phyloP scores from a whole-genome alignment of 2,113 vertebrate species.

The Indri indri region DNA sequence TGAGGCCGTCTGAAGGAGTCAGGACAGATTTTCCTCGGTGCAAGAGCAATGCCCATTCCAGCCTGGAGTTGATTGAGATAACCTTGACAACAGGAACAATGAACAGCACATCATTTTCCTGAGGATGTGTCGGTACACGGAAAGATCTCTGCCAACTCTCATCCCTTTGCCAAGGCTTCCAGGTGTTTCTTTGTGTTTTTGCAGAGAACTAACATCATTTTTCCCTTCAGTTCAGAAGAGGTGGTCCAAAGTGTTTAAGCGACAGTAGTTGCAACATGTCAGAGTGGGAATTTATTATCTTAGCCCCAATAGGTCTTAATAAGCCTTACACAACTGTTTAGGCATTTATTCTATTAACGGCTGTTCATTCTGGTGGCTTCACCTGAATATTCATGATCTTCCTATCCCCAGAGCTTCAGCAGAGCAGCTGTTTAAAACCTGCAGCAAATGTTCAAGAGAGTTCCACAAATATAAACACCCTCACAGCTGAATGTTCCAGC shows the following conservation, averaged over 20 bases:
- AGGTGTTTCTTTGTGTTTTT: slow-evolving; percentile 89
- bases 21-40: not conserved
- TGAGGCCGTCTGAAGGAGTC: not conserved
- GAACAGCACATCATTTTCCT: slow-evolving; percentile 78
- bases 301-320: slow-evolving; percentile 90
- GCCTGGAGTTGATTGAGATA: slow-evolving; percentile 68
- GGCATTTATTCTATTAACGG: slow-evolving; percentile 93
- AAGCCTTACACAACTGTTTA: slow-evolving; percentile 92
- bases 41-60: slow-evolving; percentile 39
- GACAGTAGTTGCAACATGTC: slow-evolving; percentile 87
- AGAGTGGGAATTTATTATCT: slow-evolving; percentile 90
- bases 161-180: slow-evolving; percentile 84
- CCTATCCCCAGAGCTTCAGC: slow-evolving; percentile 90
- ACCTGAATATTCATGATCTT: slow-evolving; percentile 97
- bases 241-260: slow-evolving; percentile 88
- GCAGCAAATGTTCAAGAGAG: slow-evolving; percentile 90
- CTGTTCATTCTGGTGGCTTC: slow-evolving; percentile 94
- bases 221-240: slow-evolving; percentile 85
- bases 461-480: slow-evolving; percentile 90
- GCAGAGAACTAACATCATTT: slow-evolving; percentile 85
- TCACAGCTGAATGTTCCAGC: slow-evolving; percentile 84
- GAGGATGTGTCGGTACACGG: slow-evolving; percentile 67
- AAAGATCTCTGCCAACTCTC: slow-evolving; percentile 82
- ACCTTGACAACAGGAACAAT: slow-evolving; percentile 83
- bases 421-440: slow-evolving; percentile 93